A percentile compares a stretch with the other conserved stretches of the same genome.
phyloP scores from a whole-genome alignment of 2,888 invertebrate species.

The Euzophera pinguis region DNA sequence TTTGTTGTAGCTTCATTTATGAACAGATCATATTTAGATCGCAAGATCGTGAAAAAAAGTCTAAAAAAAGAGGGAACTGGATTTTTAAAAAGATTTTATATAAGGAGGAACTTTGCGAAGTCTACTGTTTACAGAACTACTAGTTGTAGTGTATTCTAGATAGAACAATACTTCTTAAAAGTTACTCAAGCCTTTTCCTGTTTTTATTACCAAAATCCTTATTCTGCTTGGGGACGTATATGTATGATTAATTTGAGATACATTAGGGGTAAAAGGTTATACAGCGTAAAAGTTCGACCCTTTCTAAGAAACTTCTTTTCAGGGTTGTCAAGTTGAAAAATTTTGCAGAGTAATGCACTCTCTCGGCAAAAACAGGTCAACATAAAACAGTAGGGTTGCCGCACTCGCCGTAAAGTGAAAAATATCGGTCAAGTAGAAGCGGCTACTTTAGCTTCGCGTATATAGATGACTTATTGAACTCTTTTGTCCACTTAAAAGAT shows the following conservation, averaged over 20 bases:
- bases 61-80: too few species aligned
- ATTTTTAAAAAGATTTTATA: too few species aligned
- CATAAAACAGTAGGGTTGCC: slow-evolving; percentile 46
- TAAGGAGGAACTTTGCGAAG: too few species aligned
- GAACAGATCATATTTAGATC: too few species aligned
- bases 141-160: too few species aligned
- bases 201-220: too few species aligned
- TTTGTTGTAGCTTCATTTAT: too few species aligned
- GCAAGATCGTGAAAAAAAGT: too few species aligned
- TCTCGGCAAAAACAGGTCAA: slow-evolving; percentile 60
- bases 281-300: slow-evolving; percentile 5
- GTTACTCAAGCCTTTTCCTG: too few species aligned
- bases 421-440: slow-evolving; percentile 21
- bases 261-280: background rate
- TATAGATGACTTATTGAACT: slow-evolving; percentile 9
- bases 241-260: background rate
- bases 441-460: slow-evolving; percentile 6
- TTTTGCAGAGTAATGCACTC: slow-evolving; percentile 58
- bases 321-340: slow-evolving; percentile 51
- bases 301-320: slow-evolving; percentile 34
- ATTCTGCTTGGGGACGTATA: too few species aligned
- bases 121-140: too few species aligned
- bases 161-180: too few species aligned
- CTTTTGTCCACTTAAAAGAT: background rate
- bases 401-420: slow-evolving; percentile 20